phyloP scores from a whole-genome alignment of 2,888 invertebrate species.

The Limenitis camilla region DNA sequence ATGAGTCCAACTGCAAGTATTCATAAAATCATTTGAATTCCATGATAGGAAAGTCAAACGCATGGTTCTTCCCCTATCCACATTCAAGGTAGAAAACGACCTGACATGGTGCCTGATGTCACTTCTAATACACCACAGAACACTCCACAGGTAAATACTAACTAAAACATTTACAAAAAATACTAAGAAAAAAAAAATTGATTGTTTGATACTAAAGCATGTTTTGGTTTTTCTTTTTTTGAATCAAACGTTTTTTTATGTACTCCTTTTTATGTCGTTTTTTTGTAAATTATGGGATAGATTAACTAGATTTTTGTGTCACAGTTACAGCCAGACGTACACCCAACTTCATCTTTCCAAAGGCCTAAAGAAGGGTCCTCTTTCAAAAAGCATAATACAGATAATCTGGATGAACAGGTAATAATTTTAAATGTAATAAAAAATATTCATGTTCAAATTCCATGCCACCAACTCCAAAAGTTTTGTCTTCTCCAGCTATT shows the following conservation, averaged over 20 bases:
- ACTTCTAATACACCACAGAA: conserved; percentile 52
- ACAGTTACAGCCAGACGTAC: conserved; percentile 66
- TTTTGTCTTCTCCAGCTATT: no score
- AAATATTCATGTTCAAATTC: no score
- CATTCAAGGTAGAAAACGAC: conserved; percentile 48
- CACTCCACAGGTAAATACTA: conserved; percentile 47
- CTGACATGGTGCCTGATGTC: conserved; percentile 79
- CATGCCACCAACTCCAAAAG: no score
- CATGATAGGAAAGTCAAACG: conserved; percentile 33
- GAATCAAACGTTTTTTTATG: no score
- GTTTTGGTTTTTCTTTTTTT: neutral
- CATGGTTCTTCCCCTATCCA: conserved; percentile 51
- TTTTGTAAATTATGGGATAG: conserved; percentile 9
- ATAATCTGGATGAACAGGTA: conserved; percentile 64
- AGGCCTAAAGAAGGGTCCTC: conserved; percentile 55
- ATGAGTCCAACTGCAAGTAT: neutral
- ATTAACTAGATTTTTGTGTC: neutral
- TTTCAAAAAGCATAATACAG: conserved; percentile 57
- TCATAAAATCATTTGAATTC: neutral
- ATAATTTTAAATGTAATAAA: no score
- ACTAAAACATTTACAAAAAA: no score
- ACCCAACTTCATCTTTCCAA: conserved; percentile 51
- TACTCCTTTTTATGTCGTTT: conserved; percentile 1
- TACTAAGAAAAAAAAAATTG: no score
- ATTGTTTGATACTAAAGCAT: neutral